These are phyloP conservation scores for Euura saliciscinereae DNA, from an alignment of 1,140 invertebrate species.

Conservation along the genomic window DNA sequence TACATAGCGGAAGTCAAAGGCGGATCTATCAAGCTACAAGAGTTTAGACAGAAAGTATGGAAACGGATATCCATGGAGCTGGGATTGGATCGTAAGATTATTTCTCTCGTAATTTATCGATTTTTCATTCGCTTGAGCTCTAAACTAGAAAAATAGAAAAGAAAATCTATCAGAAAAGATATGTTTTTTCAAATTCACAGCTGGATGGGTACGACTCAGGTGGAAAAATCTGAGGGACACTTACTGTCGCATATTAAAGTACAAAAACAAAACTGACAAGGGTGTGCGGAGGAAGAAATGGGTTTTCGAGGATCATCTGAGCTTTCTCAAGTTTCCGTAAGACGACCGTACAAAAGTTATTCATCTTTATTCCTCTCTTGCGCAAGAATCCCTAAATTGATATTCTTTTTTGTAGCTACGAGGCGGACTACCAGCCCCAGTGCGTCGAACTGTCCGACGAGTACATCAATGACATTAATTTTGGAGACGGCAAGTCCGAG, in stretches of 20 bases:
- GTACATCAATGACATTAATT: slow-evolving; percentile 51
- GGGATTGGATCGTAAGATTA: slow-evolving; percentile 48
- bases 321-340: slow-evolving; percentile 54
- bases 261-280: slow-evolving; percentile 51
- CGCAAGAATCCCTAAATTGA: neutral
- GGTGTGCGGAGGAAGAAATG: slow-evolving; percentile 53
- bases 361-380: neutral
- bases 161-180: neutral
- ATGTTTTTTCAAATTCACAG: slow-evolving; percentile 35
- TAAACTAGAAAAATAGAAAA: slow-evolving; percentile 10
- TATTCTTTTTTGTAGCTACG: slow-evolving; percentile 39
- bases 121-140: neutral
- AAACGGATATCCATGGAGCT: slow-evolving; percentile 52
- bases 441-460: slow-evolving; percentile 50
- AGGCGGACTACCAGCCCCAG: slow-evolving; percentile 47
- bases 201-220: slow-evolving; percentile 47
- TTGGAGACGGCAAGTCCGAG: slow-evolving; percentile 40
- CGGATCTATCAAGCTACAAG: slow-evolving; percentile 46
- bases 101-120: neutral
- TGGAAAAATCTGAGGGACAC: slow-evolving; percentile 58
- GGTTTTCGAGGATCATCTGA: slow-evolving; percentile 55
- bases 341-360: neutral
- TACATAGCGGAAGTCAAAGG: slow-evolving; percentile 54
- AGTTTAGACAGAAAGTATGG: slow-evolving; percentile 57
- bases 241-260: slow-evolving; percentile 52